These are phyloP conservation scores for Rhodinocichla rosea DNA, from an alignment of 2,113 vertebrate species.

Conservation along the genomic window DNA sequence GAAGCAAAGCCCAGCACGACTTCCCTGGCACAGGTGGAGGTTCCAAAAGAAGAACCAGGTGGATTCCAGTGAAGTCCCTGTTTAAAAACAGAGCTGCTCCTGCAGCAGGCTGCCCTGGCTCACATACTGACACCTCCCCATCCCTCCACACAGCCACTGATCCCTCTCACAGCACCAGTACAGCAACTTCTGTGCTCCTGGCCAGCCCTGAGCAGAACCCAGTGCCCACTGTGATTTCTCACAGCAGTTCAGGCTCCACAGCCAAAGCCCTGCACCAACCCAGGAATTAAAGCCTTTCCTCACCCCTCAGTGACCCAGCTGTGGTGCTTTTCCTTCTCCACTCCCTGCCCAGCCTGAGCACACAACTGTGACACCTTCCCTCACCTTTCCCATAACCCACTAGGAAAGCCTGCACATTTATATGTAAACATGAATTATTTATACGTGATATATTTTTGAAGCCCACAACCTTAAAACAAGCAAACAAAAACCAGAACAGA, in stretches of 20 bases:
- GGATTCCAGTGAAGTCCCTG: neutral
- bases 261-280: neutral
- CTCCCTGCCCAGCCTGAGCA: neutral
- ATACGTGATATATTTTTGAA: neutral
- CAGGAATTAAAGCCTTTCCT: neutral
- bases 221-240: neutral
- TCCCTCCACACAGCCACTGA: rapidly evolving
- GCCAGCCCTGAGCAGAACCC: neutral
- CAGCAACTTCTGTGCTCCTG: neutral
- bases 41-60: neutral
- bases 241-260: neutral
- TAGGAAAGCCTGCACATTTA: neutral
- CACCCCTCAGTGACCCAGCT: neutral
- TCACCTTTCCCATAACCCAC: neutral
- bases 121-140: neutral
- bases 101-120: neutral
- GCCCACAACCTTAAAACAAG: neutral
- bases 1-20: neutral
- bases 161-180: neutral
- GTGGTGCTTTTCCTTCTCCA: neutral
- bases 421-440: neutral
- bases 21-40: neutral
- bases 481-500: neutral
- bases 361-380: neutral
- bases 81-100: neutral